These are phyloP conservation scores for Drosophila picticornis DNA, from an alignment of 2,888 invertebrate genomes.

Conservation along the genomic window DNA sequence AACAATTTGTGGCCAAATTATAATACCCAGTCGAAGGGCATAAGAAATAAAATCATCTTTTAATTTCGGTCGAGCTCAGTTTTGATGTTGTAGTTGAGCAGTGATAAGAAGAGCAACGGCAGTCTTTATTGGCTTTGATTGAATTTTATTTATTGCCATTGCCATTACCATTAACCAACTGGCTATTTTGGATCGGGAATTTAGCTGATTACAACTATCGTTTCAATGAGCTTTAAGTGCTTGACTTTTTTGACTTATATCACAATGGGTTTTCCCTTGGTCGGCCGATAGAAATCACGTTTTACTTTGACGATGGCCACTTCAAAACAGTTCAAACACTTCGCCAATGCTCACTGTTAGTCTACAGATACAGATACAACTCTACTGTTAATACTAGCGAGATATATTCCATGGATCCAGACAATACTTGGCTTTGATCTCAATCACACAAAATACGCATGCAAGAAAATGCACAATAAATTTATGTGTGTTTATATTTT, in stretches of 20 bases:
- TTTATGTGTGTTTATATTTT: background rate
- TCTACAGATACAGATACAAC: constrained; percentile 7
- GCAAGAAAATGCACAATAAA: background rate
- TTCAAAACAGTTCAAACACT: constrained; percentile 2
- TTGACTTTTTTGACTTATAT: constrained; percentile 19
- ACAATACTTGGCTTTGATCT: background rate
- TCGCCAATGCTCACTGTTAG: background rate
- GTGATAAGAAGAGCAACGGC: constrained; percentile 48
- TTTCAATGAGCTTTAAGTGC: constrained; percentile 35
- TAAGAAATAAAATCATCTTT: background rate
- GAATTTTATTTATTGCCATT: constrained; percentile 63
- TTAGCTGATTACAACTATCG: constrained; percentile 25
- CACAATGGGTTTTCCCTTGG: constrained; percentile 13
- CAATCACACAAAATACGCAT: background rate
- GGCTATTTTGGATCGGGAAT: constrained; percentile 27
- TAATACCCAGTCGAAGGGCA: background rate
- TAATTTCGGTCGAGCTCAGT: background rate
- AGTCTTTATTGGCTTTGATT: constrained; percentile 58
- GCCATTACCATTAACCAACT: constrained; percentile 27
- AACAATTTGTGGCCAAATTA: background rate
- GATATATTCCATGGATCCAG: background rate
- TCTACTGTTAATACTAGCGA: background rate
- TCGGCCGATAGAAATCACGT: constrained; percentile 28
- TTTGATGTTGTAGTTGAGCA: constrained; percentile 32
- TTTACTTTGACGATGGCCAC: constrained; percentile 21